Conservation (phyloP, 1,140 invertebrate species). For the Tenebrio molitor region DNA sequence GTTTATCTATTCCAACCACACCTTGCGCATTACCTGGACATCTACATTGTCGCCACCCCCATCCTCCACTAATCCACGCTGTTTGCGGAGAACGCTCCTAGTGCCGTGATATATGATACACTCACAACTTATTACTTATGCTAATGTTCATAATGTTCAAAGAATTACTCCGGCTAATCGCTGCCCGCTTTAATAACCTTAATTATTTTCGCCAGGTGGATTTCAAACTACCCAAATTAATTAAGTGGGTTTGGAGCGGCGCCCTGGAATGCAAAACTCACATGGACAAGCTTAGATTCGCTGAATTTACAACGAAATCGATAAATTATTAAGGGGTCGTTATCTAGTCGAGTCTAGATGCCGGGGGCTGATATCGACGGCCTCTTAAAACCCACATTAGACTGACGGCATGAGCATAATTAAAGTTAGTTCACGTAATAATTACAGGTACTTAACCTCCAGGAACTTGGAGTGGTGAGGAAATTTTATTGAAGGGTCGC, state of each 20-base stretch:
- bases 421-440: conserved; percentile 30
- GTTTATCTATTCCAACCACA: conserved; percentile 45
- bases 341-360: neutral
- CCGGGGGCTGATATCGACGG: conserved; percentile 21
- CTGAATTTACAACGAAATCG: no score
- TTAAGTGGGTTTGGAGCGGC: neutral
- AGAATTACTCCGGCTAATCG: conserved; percentile 28
- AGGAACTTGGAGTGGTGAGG: conserved; percentile 12
- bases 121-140: conserved; percentile 23
- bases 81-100: conserved; percentile 6
- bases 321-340: conserved; percentile 25
- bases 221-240: conserved; percentile 4
- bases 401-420: conserved; percentile 27
- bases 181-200: neutral
- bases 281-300: neutral
- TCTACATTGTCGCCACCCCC: conserved; percentile 41
- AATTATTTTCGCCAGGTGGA: conserved; percentile 10
- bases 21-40: conserved; percentile 46
- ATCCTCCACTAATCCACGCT: conserved; percentile 34
- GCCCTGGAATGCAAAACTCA: neutral
- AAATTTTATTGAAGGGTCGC: conserved; percentile 9
- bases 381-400: conserved; percentile 15
- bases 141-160: conserved; percentile 8
- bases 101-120: conserved; percentile 23
- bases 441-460: conserved; percentile 36